Evolutionary conservation across 2,797 vertebrate species (phyloP).

Genomic region (Pampus argenteus): DNA sequence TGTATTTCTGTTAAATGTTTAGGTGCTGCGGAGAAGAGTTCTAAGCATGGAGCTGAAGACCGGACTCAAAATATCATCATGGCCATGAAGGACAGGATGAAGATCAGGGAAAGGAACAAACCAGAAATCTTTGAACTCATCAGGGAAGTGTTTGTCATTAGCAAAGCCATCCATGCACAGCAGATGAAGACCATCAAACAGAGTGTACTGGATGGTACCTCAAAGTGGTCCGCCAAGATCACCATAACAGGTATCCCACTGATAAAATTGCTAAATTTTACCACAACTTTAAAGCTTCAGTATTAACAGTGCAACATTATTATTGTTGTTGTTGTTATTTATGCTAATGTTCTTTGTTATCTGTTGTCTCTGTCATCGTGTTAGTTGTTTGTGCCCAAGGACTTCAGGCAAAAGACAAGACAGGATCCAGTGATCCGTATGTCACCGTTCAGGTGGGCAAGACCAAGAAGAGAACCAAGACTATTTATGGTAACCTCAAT

Average conservation of each 20-base stretch:
- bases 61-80: conserved; percentile 98
- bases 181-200: conserved; percentile 99
- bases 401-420: conserved; percentile 98
- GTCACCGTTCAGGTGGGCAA: conserved; percentile 99
- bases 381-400: conserved; percentile 97
- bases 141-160: conserved; percentile 92
- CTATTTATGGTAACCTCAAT: conserved; percentile 98
- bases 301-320: neutral
- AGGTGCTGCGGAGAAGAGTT: conserved; percentile 98
- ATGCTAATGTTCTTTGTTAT: neutral
- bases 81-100: conserved; percentile 99
- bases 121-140: conserved; percentile 98
- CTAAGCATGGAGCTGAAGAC: conserved; percentile 96
- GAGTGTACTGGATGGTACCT: conserved; percentile 97
- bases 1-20: neutral
- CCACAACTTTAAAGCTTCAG: neutral
- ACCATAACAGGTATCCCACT: conserved; percentile 91
- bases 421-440: conserved; percentile 98
- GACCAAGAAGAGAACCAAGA: conserved; percentile 99
- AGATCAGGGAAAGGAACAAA: conserved; percentile 97
- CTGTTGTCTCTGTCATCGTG: conserved; percentile 50
- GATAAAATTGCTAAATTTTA: neutral
- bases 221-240: conserved; percentile 99
- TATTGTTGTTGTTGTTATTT: neutral
- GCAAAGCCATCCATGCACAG: conserved; percentile 91